phyloP scores from a whole-genome alignment of 2,797 vertebrate genomes.

The Anabas testudineus region DNA sequence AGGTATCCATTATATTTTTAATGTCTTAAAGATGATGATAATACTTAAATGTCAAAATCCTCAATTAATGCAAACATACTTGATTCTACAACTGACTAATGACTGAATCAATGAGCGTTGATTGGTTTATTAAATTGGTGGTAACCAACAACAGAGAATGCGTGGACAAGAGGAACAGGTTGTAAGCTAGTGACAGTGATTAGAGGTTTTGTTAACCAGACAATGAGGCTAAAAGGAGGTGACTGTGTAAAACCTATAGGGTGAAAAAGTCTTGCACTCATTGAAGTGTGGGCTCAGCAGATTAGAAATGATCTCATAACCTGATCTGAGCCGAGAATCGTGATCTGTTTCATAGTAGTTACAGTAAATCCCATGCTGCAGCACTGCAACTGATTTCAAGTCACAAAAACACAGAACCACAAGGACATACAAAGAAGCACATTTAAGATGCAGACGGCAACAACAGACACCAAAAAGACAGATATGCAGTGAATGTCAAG shows the following conservation, averaged over 20 bases:
- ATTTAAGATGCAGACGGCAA: constrained; percentile 35
- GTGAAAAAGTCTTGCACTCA: constrained; percentile 16
- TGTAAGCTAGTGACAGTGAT: constrained; percentile 3
- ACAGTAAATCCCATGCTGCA: constrained; percentile 43
- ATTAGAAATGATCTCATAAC: constrained; percentile 59
- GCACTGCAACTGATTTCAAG: constrained; percentile 39
- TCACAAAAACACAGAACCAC: constrained; percentile 26
- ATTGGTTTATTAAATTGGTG: neutral
- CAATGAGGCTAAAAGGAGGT: neutral
- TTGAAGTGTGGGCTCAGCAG: constrained; percentile 21
- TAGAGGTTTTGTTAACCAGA: neutral
- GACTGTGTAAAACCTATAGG: constrained; percentile 10
- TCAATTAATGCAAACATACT: neutral
- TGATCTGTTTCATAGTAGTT: constrained; percentile 36
- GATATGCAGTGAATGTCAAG: constrained; percentile 45
- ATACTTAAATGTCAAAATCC: neutral
- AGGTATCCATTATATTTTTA: constrained; percentile 4
- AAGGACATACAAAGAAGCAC: constrained; percentile 23
- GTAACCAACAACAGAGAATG: neutral
- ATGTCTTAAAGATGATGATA: neutral
- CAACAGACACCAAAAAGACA: constrained; percentile 19
- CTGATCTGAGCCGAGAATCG: constrained; percentile 36
- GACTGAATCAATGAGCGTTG: neutral
- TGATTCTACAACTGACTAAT: neutral
- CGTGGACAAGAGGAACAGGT: neutral